Conservation (phyloP, 2,888 invertebrate species). For the Hirtodrosophila duncani region DNA sequence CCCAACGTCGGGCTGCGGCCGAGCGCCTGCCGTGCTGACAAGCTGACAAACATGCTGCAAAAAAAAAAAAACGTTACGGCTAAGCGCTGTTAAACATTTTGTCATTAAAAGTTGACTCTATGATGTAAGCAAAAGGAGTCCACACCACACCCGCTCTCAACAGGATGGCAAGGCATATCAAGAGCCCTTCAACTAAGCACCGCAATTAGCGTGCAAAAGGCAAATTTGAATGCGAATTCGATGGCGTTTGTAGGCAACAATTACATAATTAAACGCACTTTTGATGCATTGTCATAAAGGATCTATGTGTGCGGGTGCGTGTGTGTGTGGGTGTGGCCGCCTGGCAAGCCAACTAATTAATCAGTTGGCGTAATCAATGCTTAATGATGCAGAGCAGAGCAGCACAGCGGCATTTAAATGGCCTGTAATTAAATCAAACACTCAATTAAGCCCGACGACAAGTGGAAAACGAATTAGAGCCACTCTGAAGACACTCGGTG, state of each 20-base stretch:
- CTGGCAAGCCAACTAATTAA: conserved; percentile 48
- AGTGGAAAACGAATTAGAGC: conserved; percentile 13
- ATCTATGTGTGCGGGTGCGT: neutral
- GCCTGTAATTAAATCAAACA: conserved; percentile 66
- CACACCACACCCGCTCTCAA: neutral
- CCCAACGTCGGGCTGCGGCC: conserved; percentile 54
- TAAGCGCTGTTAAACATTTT: conserved; percentile 51
- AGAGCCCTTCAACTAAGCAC: conserved; percentile 6
- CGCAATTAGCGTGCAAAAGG: conserved; percentile 20
- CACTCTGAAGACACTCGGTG: neutral
- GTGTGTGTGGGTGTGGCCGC: conserved; percentile 3
- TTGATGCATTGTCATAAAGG: conserved; percentile 32
- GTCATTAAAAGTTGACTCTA: conserved; percentile 57
- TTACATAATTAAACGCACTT: conserved; percentile 53
- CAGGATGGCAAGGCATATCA: neutral
- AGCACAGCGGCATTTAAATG: conserved; percentile 48
- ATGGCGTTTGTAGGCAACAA: conserved; percentile 26
- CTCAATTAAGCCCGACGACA: conserved; percentile 52
- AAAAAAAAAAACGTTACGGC: too few species aligned
- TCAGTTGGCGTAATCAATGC: conserved; percentile 59
- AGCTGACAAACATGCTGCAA: conserved; percentile 38
- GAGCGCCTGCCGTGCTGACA: conserved; percentile 17
- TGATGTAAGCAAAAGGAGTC: too few species aligned
- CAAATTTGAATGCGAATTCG: conserved; percentile 25
- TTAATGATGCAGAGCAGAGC: conserved; percentile 49